Evolutionary conservation across 2,888 invertebrate genomes (phyloP), one percentile per base, ranked within the genome.

Genomic region (Shargacucullia verbasci): DNA sequence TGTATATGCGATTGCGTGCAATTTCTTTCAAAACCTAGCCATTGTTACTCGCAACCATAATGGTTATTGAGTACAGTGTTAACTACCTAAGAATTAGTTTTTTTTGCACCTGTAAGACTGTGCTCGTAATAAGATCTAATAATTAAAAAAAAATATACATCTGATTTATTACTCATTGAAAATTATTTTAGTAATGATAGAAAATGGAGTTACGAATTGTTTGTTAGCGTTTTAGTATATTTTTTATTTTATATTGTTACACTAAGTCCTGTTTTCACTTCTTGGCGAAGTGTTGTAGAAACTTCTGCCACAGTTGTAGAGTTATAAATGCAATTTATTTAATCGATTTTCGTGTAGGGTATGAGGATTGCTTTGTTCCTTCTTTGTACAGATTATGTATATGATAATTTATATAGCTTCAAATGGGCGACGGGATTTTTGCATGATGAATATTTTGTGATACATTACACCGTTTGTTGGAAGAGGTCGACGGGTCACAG

Each of bases 261-360:
- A 15, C 33, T 55, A 44, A 41, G 47, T 31, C 40, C 25, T 40
- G 31, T 47, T 54, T 49, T 44, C 14, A 37, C 8, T 31, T 0
- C 27, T 33, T 40, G 14, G n/a, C 20, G 20, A 41, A 37, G 31
- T 37, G 39, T 50, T 43, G 33, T 50, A 59, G 33, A 37, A 35
- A 52, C 31, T 35, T 20, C 20, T 44, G 31, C 53, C 39, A 52
- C 54, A 44, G 48, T 56, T 57, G 61, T 63, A 56, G 55, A 53
- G 39, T 11, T 54, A 50, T 40, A 44, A 66, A 71, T 68, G 63
- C 63, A 71, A 71, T 53, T 53, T 58, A 53, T 67, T 59, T 58
- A 58, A 59, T 58, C 29, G 40, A 11, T 29, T 61, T 41, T 63
- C 43, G 40, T 53, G 33, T 53, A 31, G 13, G 29, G 9, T 40